A percentile compares a stretch with the other conserved stretches of the same genome.
These are phyloP conservation scores for Oryzias curvinotus DNA, from an alignment of 2,113 vertebrate species.

Conservation along the genomic window DNA sequence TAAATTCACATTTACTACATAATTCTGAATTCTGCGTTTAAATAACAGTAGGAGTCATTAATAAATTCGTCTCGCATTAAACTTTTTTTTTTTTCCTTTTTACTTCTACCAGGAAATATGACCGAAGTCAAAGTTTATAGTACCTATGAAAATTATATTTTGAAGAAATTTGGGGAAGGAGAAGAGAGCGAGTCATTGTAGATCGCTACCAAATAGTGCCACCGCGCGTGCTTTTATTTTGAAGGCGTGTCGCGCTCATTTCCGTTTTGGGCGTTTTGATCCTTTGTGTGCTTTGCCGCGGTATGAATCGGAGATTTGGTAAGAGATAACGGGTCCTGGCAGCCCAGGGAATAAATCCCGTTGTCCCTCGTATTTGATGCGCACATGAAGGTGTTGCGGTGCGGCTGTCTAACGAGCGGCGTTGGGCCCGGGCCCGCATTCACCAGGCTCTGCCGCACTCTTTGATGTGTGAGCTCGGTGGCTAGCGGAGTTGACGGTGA, in stretches of 20 bases:
- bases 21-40: too few relatives aligned
- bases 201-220: too few relatives aligned
- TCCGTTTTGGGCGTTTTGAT: neutral
- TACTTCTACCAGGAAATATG: too few relatives aligned
- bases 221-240: slow-evolving; percentile 36
- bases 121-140: too few relatives aligned
- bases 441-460: neutral
- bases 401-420: neutral
- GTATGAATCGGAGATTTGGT: slow-evolving; percentile 26
- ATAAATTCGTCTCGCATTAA: neutral
- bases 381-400: slow-evolving; percentile 6
- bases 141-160: too few relatives aligned
- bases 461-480: slow-evolving; percentile 14
- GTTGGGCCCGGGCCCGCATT: neutral
- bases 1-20: too few relatives aligned
- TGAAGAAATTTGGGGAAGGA: too few relatives aligned
- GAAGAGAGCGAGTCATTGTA: too few relatives aligned
- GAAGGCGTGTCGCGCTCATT: neutral
- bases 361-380: neutral
- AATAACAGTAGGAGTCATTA: neutral
- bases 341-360: slow-evolving; percentile 3
- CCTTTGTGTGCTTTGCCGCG: slow-evolving; percentile 34
- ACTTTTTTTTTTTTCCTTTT: too few relatives aligned
- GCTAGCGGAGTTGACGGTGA: slow-evolving; percentile 50
- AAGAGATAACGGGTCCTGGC: slow-evolving; percentile 49